These are phyloP conservation scores for Sphenodon punctatus DNA, from an alignment of 2,797 vertebrate species.

Conservation along the genomic window DNA sequence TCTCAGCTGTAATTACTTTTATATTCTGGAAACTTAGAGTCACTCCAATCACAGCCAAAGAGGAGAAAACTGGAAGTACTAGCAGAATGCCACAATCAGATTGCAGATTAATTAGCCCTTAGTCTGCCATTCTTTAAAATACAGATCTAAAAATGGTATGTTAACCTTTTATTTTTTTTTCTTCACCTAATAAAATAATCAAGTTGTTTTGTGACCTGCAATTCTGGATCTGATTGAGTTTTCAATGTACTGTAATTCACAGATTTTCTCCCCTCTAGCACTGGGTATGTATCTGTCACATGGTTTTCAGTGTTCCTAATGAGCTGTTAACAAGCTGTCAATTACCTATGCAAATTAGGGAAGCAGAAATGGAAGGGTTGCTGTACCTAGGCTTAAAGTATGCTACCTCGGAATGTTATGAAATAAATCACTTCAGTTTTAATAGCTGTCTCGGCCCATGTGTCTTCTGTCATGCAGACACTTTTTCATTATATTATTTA, in stretches of 20 bases:
- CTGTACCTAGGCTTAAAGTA: constrained; percentile 71
- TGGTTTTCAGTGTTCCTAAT: constrained; percentile 82
- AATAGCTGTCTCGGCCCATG: constrained; percentile 73
- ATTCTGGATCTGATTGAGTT: constrained; percentile 74
- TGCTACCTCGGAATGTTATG: constrained; percentile 72
- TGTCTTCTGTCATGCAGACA: constrained; percentile 70
- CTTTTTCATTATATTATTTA: constrained; percentile 71
- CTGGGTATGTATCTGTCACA: constrained; percentile 75
- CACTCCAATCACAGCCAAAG: neutral
- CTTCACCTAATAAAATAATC: constrained; percentile 60
- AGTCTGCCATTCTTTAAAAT: constrained; percentile 45
- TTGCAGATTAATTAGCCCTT: constrained; percentile 47
- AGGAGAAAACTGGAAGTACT: neutral
- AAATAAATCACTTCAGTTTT: constrained; percentile 78
- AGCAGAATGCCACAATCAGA: constrained; percentile 15
- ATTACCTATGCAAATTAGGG: constrained; percentile 82
- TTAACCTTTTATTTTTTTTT: constrained; percentile 52
- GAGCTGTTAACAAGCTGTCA: constrained; percentile 86
- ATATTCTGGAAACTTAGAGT: neutral
- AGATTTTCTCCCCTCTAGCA: constrained; percentile 75
- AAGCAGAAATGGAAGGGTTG: constrained; percentile 67
- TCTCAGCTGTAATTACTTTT: constrained; percentile 30
- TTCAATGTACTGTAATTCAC: constrained; percentile 72
- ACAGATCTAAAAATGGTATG: constrained; percentile 40
- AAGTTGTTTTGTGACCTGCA: constrained; percentile 70